Base-by-base conservation (phyloP, 2,888 invertebrate species). In the Holacanthella duospinosa region DNA sequence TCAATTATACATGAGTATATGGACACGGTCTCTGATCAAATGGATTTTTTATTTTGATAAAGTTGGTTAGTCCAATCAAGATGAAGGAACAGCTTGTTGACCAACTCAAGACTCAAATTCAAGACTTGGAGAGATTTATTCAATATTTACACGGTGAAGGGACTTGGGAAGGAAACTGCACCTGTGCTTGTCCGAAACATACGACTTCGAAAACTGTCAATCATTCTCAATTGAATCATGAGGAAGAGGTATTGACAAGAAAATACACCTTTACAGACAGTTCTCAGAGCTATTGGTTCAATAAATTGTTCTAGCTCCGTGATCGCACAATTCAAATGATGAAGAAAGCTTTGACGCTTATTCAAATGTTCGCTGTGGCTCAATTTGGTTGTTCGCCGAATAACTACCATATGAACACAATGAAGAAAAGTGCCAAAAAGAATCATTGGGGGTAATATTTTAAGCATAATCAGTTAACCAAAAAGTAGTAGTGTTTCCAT, bases 401-500 rank as follows among this genome's bases (percentile, higher is more conserved):
- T 43, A 82, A 82, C 64, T 87, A 86, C 74, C 85, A 86, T 73
- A 86, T 85, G 74, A 92, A 88, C 77, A 85, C 88, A 62, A 82
- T 89, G 58, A 94, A 93, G 77, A 87, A 87, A 72, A 88, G 90
- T 27, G 83, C 85, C 66, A 86, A 87, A 75, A 85, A 88, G 29
- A 90, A 93, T 75, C 96, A 95, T 78, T 99, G 94, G 90, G 95
- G 94, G 83, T 85, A 76, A n/a, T n/a, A n/a, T n/a, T n/a, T n/a
- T n/a, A n/a, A 76, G 79, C 70, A 27, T 24, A 6, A 26, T 44
- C 21, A 58, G 26, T 24, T n/a, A 53, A n/a, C n/a, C 6, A n/a
- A 53, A n/a, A 53, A 53, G 21, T 53, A n/a, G 25, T 6, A 12
- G 9, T 12, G 6, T 53, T 9, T 12, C n/a, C 25, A 24, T 55